A percentile compares a stretch with the other conserved stretches of the same genome.
phyloP scores from a whole-genome alignment of 2,113 vertebrate species.

The Turnix velox region DNA sequence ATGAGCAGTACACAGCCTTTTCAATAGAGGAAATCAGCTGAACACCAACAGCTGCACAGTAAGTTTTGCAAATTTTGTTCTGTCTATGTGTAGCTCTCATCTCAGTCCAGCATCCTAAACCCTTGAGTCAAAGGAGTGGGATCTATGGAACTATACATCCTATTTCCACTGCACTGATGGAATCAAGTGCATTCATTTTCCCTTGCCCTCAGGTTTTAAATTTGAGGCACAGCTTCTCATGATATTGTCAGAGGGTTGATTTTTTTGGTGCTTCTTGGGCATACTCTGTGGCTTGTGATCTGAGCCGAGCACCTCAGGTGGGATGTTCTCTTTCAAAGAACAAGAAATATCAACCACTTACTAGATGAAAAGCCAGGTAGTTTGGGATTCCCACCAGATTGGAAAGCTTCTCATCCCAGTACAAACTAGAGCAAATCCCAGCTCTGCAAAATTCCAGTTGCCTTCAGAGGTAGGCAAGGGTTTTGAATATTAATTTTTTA shows the following conservation, averaged over 20 bases:
- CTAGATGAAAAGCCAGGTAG: not conserved
- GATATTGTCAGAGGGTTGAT: not conserved
- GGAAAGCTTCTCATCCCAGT: not conserved
- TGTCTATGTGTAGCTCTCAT: not conserved
- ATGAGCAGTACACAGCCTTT: not conserved
- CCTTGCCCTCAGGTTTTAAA: not conserved
- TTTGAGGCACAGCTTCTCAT: not conserved
- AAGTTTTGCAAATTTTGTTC: not conserved
- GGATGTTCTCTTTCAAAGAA: not conserved
- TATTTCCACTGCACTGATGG: not conserved
- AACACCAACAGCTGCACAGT: not conserved
- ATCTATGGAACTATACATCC: not conserved
- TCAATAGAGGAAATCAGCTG: not conserved
- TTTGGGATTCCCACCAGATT: not conserved
- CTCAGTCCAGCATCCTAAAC: not conserved
- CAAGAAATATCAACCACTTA: not conserved
- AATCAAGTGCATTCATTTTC: not conserved
- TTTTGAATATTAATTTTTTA: not conserved
- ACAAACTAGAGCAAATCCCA: not conserved
- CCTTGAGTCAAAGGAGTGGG: not conserved
- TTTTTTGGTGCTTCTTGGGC: not conserved
- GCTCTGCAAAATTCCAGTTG: not conserved
- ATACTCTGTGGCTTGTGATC: not conserved
- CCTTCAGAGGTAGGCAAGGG: not conserved
- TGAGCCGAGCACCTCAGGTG: not conserved